A percentile compares a stretch with the other conserved stretches of the same genome.
phyloP scores from a whole-genome alignment of 2,888 invertebrate genomes.

The Blera fallax region DNA sequence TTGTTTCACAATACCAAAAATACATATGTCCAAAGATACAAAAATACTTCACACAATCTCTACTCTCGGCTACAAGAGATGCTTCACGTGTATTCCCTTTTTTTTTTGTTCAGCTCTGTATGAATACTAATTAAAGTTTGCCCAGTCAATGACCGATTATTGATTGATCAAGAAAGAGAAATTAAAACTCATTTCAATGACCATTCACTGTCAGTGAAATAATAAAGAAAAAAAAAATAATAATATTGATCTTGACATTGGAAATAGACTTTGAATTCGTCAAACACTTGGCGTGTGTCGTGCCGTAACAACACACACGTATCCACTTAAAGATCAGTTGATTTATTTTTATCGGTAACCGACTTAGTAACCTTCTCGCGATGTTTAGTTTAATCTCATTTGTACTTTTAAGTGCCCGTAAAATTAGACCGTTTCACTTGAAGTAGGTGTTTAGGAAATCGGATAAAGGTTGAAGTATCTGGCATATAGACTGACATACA shows the following conservation, averaged over 20 bases:
- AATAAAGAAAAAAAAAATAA: constrained; percentile 13
- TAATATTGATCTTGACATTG: constrained; percentile 66
- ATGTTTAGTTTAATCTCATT: constrained; percentile 9
- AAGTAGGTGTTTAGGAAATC: background rate
- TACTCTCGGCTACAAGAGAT: background rate
- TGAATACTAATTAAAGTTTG: constrained; percentile 6
- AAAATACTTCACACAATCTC: background rate
- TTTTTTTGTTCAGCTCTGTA: background rate
- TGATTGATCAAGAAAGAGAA: constrained; percentile 40
- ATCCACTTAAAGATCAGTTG: background rate
- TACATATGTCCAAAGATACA: background rate
- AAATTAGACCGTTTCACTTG: background rate
- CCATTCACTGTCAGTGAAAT: constrained; percentile 30
- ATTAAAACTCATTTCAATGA: constrained; percentile 53
- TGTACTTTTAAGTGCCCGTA: background rate
- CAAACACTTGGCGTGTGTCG: background rate
- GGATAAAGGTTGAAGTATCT: background rate
- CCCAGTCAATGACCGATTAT: constrained; percentile 51
- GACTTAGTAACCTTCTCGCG: constrained; percentile 51
- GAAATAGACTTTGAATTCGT: constrained; percentile 39
- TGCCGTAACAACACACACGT: constrained; percentile 16
- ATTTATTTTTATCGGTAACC: constrained; percentile 5
- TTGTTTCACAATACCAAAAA: background rate
- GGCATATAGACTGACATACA: too few species aligned
- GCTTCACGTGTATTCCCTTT: constrained; percentile 1